phyloP scores from a whole-genome alignment of 2,113 vertebrate genomes.

The Datnioides undecimradiatus region DNA sequence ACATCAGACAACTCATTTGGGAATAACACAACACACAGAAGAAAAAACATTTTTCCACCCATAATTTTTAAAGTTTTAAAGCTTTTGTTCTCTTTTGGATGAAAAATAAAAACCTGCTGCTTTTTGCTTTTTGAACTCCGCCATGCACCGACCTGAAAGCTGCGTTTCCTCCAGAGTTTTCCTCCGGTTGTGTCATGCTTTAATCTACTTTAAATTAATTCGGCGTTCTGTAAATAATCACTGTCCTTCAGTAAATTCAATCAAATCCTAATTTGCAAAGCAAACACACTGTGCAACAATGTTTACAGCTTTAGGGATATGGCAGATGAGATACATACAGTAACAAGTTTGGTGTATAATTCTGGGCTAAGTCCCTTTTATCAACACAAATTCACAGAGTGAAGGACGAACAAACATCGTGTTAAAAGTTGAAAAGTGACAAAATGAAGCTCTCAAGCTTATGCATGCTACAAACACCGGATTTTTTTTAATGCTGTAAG shows the following conservation, averaged over 20 bases:
- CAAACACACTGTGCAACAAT: not conserved
- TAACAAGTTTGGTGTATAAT: not conserved
- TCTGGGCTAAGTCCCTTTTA: slow-evolving; percentile 6
- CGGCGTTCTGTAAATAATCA: slow-evolving; percentile 27
- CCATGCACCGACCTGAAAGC: not conserved
- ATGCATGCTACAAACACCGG: too few species aligned
- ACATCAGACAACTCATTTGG: slow-evolving; percentile 43
- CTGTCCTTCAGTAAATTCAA: slow-evolving; percentile 20
- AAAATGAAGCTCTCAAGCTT: not conserved
- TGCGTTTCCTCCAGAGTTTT: not conserved
- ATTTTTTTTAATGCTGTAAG: too few species aligned
- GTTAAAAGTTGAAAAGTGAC: not conserved
- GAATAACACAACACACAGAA: not conserved
- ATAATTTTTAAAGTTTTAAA: not conserved
- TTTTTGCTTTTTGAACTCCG: not conserved
- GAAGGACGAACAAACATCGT: slow-evolving; percentile 8
- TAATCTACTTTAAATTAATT: slow-evolving; percentile 21
- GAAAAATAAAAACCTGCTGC: not conserved
- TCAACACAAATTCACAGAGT: not conserved
- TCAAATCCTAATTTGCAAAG: slow-evolving; percentile 30
- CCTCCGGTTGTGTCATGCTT: not conserved
- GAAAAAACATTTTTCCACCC: slow-evolving; percentile 30
- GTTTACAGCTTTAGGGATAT: slow-evolving; percentile 9
- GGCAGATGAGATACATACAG: slow-evolving; percentile 12
- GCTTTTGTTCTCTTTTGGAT: not conserved